Evolutionary conservation across 2,113 vertebrate genomes (phyloP).

Genomic region (Numenius arquata): DNA sequence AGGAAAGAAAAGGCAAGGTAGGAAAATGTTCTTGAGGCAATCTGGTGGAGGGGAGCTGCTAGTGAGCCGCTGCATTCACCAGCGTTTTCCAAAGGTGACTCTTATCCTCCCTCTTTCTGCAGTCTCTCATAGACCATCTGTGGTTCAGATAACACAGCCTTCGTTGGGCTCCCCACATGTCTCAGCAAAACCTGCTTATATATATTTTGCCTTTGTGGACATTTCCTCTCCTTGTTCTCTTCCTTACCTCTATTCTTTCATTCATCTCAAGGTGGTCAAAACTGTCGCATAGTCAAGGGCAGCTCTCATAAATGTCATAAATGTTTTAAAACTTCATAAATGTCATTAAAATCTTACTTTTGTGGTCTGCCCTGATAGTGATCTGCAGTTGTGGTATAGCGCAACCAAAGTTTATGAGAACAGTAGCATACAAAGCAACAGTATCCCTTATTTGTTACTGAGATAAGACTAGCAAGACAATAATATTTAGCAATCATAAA

Average conservation of each 20-base stretch:
- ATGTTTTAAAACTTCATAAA: not conserved
- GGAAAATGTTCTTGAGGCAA: not conserved
- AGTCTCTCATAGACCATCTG: not conserved
- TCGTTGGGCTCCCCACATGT: not conserved
- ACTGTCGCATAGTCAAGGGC: not conserved
- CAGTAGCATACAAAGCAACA: not conserved
- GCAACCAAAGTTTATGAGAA: not conserved
- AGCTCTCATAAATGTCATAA: not conserved
- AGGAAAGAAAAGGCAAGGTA: conserved; percentile 6
- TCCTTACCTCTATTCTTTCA: not conserved
- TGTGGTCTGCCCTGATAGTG: not conserved
- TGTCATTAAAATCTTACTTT: not conserved
- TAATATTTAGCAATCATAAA: not conserved
- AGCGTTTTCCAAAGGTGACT: not conserved
- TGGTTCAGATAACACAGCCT: not conserved
- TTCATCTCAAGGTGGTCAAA: not conserved
- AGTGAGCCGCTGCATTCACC: not conserved
- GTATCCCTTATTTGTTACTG: not conserved
- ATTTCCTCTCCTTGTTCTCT: not conserved
- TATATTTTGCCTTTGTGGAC: not conserved
- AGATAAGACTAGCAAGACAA: not conserved
- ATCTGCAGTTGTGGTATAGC: not conserved
- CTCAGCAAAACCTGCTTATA: not conserved
- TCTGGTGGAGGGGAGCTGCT: not conserved
- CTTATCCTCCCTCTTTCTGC: not conserved